Base-by-base conservation (phyloP, 2,113 vertebrate species). In the Noctilio leporinus region DNA sequence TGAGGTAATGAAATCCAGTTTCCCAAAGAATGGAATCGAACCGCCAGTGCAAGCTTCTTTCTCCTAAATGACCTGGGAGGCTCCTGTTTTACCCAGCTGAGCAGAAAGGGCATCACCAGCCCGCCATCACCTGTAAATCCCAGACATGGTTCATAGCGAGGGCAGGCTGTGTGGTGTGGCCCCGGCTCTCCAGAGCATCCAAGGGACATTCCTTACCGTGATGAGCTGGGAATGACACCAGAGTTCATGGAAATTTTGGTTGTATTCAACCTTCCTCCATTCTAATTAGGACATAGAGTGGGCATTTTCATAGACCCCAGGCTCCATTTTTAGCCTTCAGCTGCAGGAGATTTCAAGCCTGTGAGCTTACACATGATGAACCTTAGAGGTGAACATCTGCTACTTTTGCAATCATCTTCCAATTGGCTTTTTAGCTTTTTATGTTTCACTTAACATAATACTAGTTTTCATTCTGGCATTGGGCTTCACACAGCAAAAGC, bases 201-300 rank as follows among this genome's bases (percentile, higher is more conserved):
- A 16, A 1, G n/a, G 89, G 55, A 65, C 87, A 57, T 94, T 93
- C 28, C n/a, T 96, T 82, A 89, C 19, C 0, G 2, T 73, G 96
- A 93, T 85, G 78, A 92, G 93, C 89, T 86, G 75, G 45, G 93
- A 84, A 33, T 73, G 70, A 59, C 95, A 59, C 89, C 80, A 70
- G 87, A 33, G 51, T 53, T 88, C 92, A 69, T 40, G 81, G 67
- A 83, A 69, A 84, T 77, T 83, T 77, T 88, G 86, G 65, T 70
- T 87, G 81, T 96, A 82, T 92, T 75, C 24, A 10, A 38, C 53
- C 40, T 8, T 57, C 65, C 53, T 93, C 45, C 20, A 67, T 88
- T 93, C 91, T n/a, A 4, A 92, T 38, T 55, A 65, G 59, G 38
- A 92, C 12, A 89, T 15, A 47, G 24, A 84, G 70, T 84, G 35